phyloP scores from a whole-genome alignment of 1,140 invertebrate species.

The Triops cancriformis region DNA sequence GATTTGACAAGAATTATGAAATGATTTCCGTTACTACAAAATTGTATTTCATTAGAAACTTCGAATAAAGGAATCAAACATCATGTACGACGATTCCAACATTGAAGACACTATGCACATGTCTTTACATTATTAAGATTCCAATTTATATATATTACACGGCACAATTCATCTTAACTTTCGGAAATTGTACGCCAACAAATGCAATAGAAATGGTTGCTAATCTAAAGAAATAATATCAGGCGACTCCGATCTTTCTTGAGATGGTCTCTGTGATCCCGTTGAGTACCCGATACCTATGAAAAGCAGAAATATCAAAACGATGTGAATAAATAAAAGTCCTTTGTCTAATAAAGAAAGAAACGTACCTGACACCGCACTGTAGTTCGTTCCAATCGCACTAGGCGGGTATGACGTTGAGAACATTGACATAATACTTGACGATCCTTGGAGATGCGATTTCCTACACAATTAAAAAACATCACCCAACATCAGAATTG shows the following conservation, averaged over 20 bases:
- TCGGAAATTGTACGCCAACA: neutral
- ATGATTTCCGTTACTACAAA: too few relatives aligned
- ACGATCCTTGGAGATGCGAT: neutral
- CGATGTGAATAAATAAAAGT: too few relatives aligned
- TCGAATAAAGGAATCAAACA: too few relatives aligned
- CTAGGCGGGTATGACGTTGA: neutral
- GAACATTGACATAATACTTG: neutral
- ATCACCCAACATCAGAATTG: too few relatives aligned
- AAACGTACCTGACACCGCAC: too few relatives aligned
- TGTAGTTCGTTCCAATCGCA: neutral
- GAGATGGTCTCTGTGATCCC: neutral
- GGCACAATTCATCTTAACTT: too few relatives aligned
- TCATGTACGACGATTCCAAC: too few relatives aligned
- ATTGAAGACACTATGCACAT: too few relatives aligned
- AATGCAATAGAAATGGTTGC: neutral
- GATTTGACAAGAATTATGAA: too few relatives aligned
- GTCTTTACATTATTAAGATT: too few relatives aligned
- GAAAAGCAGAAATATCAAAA: neutral
- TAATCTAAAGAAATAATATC: constrained; percentile 5
- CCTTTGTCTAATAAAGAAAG: neutral
- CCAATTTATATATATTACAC: too few relatives aligned
- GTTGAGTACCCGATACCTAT: neutral
- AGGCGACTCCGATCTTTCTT: neutral
- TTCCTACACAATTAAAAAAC: neutral
- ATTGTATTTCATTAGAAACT: too few relatives aligned